Evolutionary conservation across 1,140 invertebrate species (phyloP).

Genomic region (Calephelis virginiensis): DNA sequence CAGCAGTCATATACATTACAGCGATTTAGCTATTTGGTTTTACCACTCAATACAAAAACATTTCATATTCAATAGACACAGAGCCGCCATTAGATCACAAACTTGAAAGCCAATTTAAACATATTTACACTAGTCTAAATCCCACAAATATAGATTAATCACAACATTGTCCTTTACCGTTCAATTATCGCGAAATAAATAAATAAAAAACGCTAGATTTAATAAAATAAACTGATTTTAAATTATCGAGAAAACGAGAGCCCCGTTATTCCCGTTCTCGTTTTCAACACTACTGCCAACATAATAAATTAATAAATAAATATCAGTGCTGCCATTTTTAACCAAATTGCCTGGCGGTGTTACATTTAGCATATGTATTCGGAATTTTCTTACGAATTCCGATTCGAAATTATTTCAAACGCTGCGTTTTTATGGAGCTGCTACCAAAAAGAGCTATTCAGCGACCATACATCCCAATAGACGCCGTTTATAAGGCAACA

Average conservation of each 20-base stretch:
- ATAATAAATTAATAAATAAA: constrained; percentile 57
- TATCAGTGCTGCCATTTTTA: constrained; percentile 42
- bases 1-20: constrained; percentile 51
- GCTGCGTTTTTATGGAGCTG: too few relatives aligned
- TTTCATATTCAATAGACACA: constrained; percentile 37
- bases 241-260: constrained; percentile 40
- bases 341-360: not conserved
- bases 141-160: constrained; percentile 17
- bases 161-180: not conserved
- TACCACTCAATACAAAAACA: constrained; percentile 53
- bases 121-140: constrained; percentile 34
- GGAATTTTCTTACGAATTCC: too few relatives aligned
- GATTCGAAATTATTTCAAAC: too few relatives aligned
- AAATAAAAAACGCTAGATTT: constrained; percentile 44
- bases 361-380: too few relatives aligned
- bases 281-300: constrained; percentile 59
- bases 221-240: constrained; percentile 34
- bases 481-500: too few relatives aligned
- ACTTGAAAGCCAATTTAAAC: constrained; percentile 44
- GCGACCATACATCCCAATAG: too few relatives aligned
- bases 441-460: too few relatives aligned
- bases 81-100: constrained; percentile 60
- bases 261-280: constrained; percentile 55
- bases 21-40: constrained; percentile 39
- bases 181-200: not conserved